Evolutionary conservation across 2,113 vertebrate genomes (phyloP).

Genomic region (Stegostoma tigrinum): DNA sequence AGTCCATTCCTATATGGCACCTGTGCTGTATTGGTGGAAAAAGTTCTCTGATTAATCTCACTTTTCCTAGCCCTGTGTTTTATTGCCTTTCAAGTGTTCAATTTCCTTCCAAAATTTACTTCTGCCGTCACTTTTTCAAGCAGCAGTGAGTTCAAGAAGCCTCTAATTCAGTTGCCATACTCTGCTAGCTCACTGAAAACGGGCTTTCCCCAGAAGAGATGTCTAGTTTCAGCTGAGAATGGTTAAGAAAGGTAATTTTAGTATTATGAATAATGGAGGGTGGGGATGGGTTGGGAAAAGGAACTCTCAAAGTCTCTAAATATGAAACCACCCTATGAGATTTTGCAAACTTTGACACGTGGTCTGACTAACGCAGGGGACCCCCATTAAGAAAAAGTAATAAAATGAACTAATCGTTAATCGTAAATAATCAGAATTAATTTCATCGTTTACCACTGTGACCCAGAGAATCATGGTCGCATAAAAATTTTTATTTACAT

Average conservation of each 20-base stretch:
- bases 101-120: no score
- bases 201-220: not conserved
- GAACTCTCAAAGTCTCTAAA: not conserved
- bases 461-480: not conserved
- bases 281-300: not conserved
- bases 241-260: not conserved
- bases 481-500: not conserved
- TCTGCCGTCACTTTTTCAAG: not conserved
- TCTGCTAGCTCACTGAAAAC: not conserved
- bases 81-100: not conserved
- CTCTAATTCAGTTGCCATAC: not conserved
- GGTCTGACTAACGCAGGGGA: not conserved
- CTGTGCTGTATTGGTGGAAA: not conserved
- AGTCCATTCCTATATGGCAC: not conserved
- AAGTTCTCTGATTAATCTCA: not conserved
- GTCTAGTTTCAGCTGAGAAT: not conserved
- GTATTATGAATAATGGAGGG: not conserved
- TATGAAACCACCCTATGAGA: not conserved
- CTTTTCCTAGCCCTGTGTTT: not conserved
- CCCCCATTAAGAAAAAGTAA: not conserved
- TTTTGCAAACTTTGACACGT: not conserved
- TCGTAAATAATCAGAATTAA: not conserved
- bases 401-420: no score
- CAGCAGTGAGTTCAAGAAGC: not conserved
- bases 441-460: not conserved